Evolutionary conservation across 2,113 vertebrate species (phyloP).

Genomic region (Panthera tigris): DNA sequence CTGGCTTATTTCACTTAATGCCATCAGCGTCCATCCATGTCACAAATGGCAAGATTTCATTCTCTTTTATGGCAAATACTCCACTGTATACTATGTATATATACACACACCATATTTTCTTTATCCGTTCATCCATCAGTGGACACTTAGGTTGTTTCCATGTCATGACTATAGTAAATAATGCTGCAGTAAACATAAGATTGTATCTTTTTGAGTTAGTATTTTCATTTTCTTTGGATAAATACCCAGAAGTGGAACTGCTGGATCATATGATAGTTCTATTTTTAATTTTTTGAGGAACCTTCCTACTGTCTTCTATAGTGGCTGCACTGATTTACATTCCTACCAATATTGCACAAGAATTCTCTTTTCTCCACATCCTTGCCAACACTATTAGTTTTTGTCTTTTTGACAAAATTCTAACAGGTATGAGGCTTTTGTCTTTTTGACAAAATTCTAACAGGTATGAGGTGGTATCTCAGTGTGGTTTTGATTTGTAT

Average conservation of each 20-base stretch:
- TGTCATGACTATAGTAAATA: not conserved
- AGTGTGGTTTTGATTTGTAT: not conserved
- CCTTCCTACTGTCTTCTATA: not conserved
- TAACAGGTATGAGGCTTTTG: not conserved
- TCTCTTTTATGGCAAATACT: not conserved
- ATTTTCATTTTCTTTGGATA: not conserved
- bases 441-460: not conserved
- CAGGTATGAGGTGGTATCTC: not conserved
- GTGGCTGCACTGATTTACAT: not conserved
- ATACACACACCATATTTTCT: not conserved
- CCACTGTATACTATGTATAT: not conserved
- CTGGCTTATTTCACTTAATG: not conserved
- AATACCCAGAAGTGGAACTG: not conserved
- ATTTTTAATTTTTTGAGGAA: conserved; percentile 1
- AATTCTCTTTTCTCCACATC: not conserved
- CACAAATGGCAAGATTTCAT: not conserved
- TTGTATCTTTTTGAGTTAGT: not conserved
- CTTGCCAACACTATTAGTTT: not conserved
- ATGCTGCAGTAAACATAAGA: not conserved
- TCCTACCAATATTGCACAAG: not conserved
- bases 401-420: not conserved
- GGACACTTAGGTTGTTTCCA: not conserved
- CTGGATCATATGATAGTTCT: not conserved
- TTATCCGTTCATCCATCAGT: not conserved
- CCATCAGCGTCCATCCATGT: not conserved